Percentiles rank a stretch among this genome's conserved stretches.
phyloP scores from a whole-genome alignment of 2,113 vertebrate species.

The Miniopterus natalensis region DNA sequence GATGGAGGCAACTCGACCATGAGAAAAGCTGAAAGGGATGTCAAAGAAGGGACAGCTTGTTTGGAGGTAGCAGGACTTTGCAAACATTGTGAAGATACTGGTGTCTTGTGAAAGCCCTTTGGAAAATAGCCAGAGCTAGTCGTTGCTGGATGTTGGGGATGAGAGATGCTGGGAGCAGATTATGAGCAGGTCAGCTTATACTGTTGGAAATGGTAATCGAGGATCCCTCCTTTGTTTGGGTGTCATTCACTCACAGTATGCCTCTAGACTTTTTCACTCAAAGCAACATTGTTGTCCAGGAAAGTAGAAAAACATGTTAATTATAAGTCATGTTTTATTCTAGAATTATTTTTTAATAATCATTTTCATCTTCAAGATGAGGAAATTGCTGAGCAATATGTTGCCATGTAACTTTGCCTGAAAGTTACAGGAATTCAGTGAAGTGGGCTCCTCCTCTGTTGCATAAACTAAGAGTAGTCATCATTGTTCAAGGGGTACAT shows the following conservation, averaged over 20 bases:
- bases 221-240: background rate
- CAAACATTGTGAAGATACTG: background rate
- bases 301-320: background rate
- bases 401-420: background rate
- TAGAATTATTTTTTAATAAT: background rate
- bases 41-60: background rate
- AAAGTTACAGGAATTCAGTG: background rate
- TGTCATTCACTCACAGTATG: background rate
- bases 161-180: background rate
- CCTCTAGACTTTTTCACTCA: background rate
- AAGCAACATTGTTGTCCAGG: background rate
- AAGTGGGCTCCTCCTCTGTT: background rate
- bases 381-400: background rate
- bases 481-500: background rate
- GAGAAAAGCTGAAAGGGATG: background rate
- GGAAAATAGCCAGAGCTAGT: background rate
- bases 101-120: background rate
- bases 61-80: background rate
- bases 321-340: background rate
- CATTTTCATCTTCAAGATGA: slow-evolving; percentile 1
- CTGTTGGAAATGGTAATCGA: background rate
- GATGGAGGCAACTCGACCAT: background rate
- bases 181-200: background rate
- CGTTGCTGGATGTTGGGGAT: background rate
- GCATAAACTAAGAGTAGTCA: background rate